phyloP scores from a whole-genome alignment of 1,140 invertebrate genomes.

The Anastrepha ludens region DNA sequence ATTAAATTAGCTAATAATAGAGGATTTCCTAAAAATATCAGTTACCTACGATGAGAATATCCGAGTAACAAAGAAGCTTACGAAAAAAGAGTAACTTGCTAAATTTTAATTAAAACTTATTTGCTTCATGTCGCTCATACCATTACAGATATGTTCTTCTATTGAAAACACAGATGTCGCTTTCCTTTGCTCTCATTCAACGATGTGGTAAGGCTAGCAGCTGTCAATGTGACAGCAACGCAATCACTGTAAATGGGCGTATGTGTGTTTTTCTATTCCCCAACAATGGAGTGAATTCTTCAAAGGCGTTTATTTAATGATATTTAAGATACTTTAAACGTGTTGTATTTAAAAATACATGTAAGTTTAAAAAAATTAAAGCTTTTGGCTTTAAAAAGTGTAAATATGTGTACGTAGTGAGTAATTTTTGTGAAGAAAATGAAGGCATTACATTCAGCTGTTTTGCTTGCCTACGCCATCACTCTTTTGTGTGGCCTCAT shows the following conservation, averaged over 20 bases:
- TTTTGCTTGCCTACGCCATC: constrained; percentile 36
- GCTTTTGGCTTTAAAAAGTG: not conserved
- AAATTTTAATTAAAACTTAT: no score
- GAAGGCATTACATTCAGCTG: constrained; percentile 7
- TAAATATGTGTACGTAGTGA: not conserved
- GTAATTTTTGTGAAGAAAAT: not conserved
- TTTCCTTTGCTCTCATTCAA: not conserved
- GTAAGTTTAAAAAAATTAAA: constrained; percentile 48
- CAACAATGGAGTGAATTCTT: constrained; percentile 31
- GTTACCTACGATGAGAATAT: no score
- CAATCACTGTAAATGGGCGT: constrained; percentile 38
- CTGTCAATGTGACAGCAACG: constrained; percentile 33
- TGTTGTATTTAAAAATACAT: constrained; percentile 35
- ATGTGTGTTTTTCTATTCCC: constrained; percentile 52
- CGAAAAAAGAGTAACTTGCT: no score
- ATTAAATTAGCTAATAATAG: no score
- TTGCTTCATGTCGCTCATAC: no score
- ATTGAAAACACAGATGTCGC: constrained; percentile 42
- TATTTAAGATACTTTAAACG: constrained; percentile 43
- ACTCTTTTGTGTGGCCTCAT: not conserved
- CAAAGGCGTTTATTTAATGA: constrained; percentile 36
- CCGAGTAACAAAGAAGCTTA: no score
- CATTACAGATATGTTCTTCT: no score
- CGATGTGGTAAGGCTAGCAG: not conserved
- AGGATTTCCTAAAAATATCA: no score